phyloP scores from a whole-genome alignment of 1,140 invertebrate genomes.

The Penaeus indicus region DNA sequence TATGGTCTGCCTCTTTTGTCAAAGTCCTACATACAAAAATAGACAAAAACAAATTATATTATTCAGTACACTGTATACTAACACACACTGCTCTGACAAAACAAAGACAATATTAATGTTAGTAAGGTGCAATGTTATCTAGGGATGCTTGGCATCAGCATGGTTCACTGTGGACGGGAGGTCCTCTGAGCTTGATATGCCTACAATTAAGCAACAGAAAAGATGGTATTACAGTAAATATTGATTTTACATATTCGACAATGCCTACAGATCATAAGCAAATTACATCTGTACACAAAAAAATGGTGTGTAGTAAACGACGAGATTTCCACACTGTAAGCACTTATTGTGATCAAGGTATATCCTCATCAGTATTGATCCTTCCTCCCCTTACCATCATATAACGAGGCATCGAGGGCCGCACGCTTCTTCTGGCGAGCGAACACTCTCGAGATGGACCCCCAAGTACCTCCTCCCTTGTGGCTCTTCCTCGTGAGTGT shows the following conservation, averaged over 20 bases:
- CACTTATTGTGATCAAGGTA: not conserved
- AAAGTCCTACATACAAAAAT: not conserved
- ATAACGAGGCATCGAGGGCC: conserved; percentile 69
- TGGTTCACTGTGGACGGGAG: conserved; percentile 46
- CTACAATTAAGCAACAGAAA: conserved; percentile 42
- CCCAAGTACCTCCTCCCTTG: conserved; percentile 75
- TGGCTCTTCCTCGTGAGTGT: conserved; percentile 66
- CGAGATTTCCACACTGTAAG: not conserved
- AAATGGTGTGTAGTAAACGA: too few relatives aligned
- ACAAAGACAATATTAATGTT: not conserved
- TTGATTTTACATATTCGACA: too few relatives aligned
- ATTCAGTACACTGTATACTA: not conserved
- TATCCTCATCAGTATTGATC: not conserved
- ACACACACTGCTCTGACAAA: too few relatives aligned
- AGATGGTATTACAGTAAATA: too few relatives aligned
- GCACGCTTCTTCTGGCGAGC: conserved; percentile 86
- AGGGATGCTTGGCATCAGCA: conserved; percentile 50
- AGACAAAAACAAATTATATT: conserved; percentile 7
- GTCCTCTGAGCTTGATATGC: conserved; percentile 55
- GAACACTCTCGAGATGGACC: conserved; percentile 87
- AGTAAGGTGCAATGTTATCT: conserved; percentile 38
- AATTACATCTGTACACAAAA: too few relatives aligned
- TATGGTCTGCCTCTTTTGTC: too few relatives aligned
- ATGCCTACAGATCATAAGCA: too few relatives aligned
- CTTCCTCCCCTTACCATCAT: conserved; percentile 68